phyloP scores from a whole-genome alignment of 2,113 vertebrate genomes.

The Uropsilus gracilis region DNA sequence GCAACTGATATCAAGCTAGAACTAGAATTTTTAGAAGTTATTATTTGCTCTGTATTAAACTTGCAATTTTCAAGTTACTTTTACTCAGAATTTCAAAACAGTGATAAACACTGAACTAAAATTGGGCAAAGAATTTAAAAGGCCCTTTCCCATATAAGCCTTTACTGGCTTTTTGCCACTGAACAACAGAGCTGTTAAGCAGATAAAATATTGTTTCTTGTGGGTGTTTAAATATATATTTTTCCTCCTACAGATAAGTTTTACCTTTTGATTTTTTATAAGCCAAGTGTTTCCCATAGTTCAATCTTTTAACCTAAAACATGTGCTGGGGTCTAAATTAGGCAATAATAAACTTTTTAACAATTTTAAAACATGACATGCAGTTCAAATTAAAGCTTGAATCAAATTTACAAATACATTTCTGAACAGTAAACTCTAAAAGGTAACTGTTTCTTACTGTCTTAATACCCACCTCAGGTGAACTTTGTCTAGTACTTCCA shows the following conservation, averaged over 20 bases:
- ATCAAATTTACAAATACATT: slow-evolving; percentile 22
- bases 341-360: neutral
- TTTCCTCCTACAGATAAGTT: neutral
- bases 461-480: slow-evolving; percentile 88
- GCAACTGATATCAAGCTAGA: slow-evolving; percentile 17
- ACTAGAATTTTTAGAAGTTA: neutral
- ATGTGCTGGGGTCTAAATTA: neutral
- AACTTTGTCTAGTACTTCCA: slow-evolving; percentile 87
- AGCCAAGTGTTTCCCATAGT: neutral
- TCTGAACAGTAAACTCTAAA: slow-evolving; percentile 43
- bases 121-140: neutral
- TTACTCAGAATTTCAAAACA: slow-evolving; percentile 32
- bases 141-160: neutral
- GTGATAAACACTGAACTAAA: neutral
- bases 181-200: neutral
- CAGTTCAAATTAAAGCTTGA: slow-evolving; percentile 33
- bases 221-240: slow-evolving; percentile 7
- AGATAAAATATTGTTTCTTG: neutral
- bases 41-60: neutral
- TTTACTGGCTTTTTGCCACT: neutral
- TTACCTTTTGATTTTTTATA: slow-evolving; percentile 16
- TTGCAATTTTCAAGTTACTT: slow-evolving; percentile 34
- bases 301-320: slow-evolving; percentile 19
- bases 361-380: neutral
- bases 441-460: neutral